These are phyloP conservation scores for Camponotus vicinus DNA, from an alignment of 1,140 invertebrate species.

Conservation along the genomic window DNA sequence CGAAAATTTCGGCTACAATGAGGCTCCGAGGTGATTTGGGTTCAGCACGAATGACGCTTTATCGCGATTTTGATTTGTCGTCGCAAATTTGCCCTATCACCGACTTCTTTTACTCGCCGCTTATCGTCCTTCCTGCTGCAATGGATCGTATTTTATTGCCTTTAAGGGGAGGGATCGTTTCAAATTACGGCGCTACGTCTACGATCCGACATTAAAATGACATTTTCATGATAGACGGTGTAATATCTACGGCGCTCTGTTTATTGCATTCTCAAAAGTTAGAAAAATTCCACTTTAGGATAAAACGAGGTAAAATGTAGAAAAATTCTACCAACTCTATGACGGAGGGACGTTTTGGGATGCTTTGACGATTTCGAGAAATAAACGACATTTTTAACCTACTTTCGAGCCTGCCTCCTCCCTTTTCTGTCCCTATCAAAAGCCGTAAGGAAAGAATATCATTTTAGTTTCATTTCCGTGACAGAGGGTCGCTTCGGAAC, in stretches of 20 bases:
- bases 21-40: neutral
- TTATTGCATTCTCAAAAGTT: neutral
- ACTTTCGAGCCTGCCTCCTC: neutral
- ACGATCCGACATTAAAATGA: constrained; percentile 18
- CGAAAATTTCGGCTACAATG: neutral
- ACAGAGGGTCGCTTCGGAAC: neutral
- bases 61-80: neutral
- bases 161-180: neutral
- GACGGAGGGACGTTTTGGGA: neutral
- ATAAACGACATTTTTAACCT: constrained; percentile 2
- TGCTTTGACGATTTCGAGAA: constrained; percentile 15
- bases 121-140: neutral
- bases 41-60: no score
- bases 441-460: no score
- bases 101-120: neutral
- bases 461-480: neutral
- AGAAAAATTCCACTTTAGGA: neutral
- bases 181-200: neutral
- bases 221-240: neutral
- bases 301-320: neutral
- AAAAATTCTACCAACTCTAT: neutral
- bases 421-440: neutral
- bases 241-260: neutral
- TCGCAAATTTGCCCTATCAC: no score
- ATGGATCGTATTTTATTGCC: constrained; percentile 8